phyloP scores from a whole-genome alignment of 2,888 invertebrate genomes.

The Morpho deidamia region DNA sequence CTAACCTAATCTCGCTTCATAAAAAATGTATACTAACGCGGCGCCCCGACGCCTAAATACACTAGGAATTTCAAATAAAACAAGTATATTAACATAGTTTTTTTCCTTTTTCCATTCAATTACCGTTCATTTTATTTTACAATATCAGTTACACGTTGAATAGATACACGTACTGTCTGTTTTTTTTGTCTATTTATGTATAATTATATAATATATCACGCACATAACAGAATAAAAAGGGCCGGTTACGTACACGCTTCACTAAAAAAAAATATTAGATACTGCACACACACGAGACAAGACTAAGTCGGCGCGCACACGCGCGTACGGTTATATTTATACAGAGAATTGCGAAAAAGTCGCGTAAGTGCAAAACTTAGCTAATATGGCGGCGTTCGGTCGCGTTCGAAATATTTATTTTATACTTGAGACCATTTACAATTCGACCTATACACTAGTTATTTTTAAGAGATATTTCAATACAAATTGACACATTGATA shows the following conservation, averaged over 20 bases:
- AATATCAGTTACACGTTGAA: conserved; percentile 34
- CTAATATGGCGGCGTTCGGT: conserved; percentile 9
- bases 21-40: conserved; percentile 19
- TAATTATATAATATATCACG: conserved; percentile 21
- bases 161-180: conserved; percentile 32
- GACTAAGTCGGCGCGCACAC: background rate
- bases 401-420: conserved; percentile 11
- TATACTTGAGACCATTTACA: conserved; percentile 23
- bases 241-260: conserved; percentile 14
- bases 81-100: conserved; percentile 44
- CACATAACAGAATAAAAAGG: conserved; percentile 16
- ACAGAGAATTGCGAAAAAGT: conserved; percentile 2
- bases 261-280: conserved; percentile 3
- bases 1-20: conserved; percentile 27
- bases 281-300: conserved; percentile 4
- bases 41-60: conserved; percentile 31
- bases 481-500: conserved; percentile 25
- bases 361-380: background rate
- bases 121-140: conserved; percentile 44
- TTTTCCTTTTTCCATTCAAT: conserved; percentile 30
- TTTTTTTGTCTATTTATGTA: conserved; percentile 16
- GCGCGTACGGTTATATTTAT: conserved; percentile 2
- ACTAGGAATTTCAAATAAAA: conserved; percentile 43
- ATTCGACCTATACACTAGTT: conserved; percentile 24
- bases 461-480: conserved; percentile 21